Percentiles rank a stretch among this genome's conserved stretches.
Conservation (phyloP, 2,797 vertebrate genomes). For the Manis pentadactyla region DNA sequence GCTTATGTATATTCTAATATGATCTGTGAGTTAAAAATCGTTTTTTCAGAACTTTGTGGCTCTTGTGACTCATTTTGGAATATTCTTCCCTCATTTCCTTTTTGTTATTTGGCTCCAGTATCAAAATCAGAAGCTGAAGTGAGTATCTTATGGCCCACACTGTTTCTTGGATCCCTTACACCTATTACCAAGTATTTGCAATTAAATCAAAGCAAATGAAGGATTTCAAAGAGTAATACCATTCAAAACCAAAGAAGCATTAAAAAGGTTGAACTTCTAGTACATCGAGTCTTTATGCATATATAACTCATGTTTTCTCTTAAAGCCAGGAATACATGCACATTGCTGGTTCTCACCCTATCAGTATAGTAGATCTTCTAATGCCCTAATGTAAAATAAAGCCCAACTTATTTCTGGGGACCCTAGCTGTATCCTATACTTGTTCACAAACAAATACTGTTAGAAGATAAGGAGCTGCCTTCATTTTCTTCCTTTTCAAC, state of each 20-base stretch:
- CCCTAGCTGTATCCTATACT: background rate
- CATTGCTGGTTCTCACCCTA: background rate
- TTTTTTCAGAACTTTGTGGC: conserved; percentile 61
- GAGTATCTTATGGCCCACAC: conserved; percentile 67
- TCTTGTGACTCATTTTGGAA: conserved; percentile 75
- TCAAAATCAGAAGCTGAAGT: conserved; percentile 71
- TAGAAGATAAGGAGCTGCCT: background rate
- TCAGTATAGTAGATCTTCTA: background rate
- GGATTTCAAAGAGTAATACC: conserved; percentile 44
- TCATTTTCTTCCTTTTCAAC: background rate
- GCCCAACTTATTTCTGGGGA: background rate
- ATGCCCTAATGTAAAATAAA: background rate
- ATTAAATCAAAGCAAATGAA: conserved; percentile 71
- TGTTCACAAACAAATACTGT: background rate
- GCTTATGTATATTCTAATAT: conserved; percentile 69
- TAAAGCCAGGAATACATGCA: conserved; percentile 22
- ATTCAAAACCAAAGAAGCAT: background rate
- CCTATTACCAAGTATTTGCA: conserved; percentile 55
- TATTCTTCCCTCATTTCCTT: conserved; percentile 65
- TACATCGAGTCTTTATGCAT: background rate
- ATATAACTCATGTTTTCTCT: background rate
- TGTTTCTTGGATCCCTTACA: conserved; percentile 49
- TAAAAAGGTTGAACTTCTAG: background rate
- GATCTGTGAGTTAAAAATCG: conserved; percentile 57
- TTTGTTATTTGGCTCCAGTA: conserved; percentile 70